Evolutionary conservation across 2,797 vertebrate genomes (phyloP), one percentile per base, ranked within the genome.

Genomic region (Crossoptilon crossoptilon): DNA sequence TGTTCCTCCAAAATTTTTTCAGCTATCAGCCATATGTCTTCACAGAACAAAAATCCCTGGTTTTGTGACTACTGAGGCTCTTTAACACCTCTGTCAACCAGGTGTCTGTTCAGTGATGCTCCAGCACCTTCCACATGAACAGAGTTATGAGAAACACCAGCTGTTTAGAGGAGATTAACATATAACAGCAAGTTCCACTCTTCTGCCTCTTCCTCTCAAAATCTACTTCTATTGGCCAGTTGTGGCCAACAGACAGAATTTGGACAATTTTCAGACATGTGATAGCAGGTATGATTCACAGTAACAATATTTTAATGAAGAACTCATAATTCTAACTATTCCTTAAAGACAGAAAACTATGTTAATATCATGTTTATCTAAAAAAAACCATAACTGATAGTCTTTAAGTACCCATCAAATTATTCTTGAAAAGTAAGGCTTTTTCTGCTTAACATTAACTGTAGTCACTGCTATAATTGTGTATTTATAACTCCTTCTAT

Each of bases 301-400:
- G 46, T 46, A 46, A 46, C 44, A 46, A 22, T 46, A 46, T 46
- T 46, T 46, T 46, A 46, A 46, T 4, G 10, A 22, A 46, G 10
- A 46, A 46, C 46, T 22, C 21, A 3, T 27, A 69, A 60, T 35
- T 63, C 41, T 37, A 64, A 22, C 27, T 66, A 66, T 11, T 9
- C 9, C 43, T 67, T 41, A 66, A 44, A 35, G 7, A n/a, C 19
- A 70, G 46, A 49, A 35, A 16, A 75, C 6, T 10, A 67, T 60
- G 9, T 39, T 39, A 62, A 43, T 29, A 48, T 2, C 6, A n/a
- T 0, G 1, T 37, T 56, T 58, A 9, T 8, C 14, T 21, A 37
- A 59, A 74, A 44, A 18, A 56, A 60, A 6, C 33, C 3, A 7
- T 8, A 5, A 11, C 8, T 46, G 4, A n/a, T 46, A 33, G 18